Conservation (phyloP, 2,888 invertebrate genomes). For the Bursaphelenchus okinawaensis region DNA sequence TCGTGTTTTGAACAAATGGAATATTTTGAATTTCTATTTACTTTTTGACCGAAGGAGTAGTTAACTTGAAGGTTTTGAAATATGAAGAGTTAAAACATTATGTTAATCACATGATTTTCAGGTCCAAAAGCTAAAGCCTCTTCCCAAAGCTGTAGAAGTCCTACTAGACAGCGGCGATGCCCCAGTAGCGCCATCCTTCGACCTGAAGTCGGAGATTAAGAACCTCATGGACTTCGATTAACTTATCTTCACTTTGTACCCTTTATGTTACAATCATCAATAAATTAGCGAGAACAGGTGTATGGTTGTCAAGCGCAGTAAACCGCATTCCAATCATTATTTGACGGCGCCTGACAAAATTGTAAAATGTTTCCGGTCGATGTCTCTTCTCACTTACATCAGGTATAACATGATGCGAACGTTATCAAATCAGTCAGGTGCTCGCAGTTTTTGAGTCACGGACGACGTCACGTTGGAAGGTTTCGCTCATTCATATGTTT, state of each 20-base stretch:
- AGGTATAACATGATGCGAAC: neutral
- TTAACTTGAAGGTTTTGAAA: no score
- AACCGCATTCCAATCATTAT: neutral
- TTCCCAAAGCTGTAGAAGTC: neutral
- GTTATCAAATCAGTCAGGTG: neutral
- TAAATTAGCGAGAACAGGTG: neutral
- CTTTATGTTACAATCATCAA: neutral
- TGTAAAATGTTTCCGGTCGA: neutral
- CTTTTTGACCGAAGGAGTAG: no score
- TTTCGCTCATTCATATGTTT: no score
- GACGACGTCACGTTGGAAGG: no score
- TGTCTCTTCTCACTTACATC: neutral
- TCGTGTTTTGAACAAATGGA: no score
- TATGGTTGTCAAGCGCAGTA: neutral
- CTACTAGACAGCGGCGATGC: neutral
- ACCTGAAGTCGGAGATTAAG: neutral
- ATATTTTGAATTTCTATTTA: no score
- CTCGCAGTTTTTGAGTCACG: no score
- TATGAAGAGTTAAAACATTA: no score
- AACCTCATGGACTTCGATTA: neutral
- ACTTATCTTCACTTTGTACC: neutral
- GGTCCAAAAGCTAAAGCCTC: neutral
- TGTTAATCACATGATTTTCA: no score
- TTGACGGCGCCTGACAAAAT: neutral
- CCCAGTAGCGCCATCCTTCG: neutral